Evolutionary conservation across 2,888 invertebrate species (phyloP), one percentile per base, ranked within the genome.

Genomic region (Xestia rhomboidea): DNA sequence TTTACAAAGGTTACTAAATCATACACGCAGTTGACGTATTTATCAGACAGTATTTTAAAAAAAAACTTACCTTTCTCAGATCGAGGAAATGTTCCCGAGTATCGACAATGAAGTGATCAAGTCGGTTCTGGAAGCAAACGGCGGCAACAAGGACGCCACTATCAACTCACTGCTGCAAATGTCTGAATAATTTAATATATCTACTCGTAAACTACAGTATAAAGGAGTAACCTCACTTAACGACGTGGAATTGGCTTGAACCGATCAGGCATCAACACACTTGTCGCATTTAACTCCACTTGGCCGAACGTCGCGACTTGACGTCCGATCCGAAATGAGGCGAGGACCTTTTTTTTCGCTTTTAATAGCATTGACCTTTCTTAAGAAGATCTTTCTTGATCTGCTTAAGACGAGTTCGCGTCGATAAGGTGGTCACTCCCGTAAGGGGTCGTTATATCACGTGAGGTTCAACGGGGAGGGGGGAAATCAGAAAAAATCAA

Each of bases 81-180:
- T 99, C 87, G 98, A 98, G 91, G 99, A 99, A 95, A 99, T 99
- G 99, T 99, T 99, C 96, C 99, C 99, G 2, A 98, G 98, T 92
- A 98, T 99, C 92, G 99, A 99, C 92, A 98, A 98, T 87, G 99
- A 99, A 91, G 99, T 99, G 10, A 98, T 99, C 76, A 98, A 98
- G 92, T 98, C 99, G 0, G 98, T 99, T 38, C 97, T 98, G 90
- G 99, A 99, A 93, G 98, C 98, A 8, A 99, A 99, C 92, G 96
- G 98, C 66, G 99, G 99, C 1, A 98, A 99, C 94, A 99, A 99
- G 92, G 99, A 99, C 91, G 97, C 98, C 24, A 98, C 99, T 13
- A 98, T 99, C 90, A 99, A 99, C 96, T 98, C 98, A 0, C 96
- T 99, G 76, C 97, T 99, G 66, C 98, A 98, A 93, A 99, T 99